Evolutionary conservation across 2,113 vertebrate species (phyloP).

Genomic region (Thunnus maccoyii): DNA sequence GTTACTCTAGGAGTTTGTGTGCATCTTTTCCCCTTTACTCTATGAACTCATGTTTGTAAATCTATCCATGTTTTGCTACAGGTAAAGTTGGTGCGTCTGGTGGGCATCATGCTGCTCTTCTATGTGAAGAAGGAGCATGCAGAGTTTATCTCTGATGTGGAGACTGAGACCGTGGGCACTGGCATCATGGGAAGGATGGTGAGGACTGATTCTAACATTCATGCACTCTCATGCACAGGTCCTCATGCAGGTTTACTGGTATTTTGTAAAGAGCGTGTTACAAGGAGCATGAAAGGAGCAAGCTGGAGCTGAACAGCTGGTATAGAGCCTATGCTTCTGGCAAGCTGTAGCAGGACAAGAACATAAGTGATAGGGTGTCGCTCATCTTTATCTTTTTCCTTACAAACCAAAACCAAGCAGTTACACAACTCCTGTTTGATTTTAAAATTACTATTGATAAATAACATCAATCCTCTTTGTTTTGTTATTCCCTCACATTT

Average conservation of each 20-base stretch:
- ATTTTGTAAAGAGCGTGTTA: neutral
- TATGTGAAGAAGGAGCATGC: slow-evolving; percentile 93
- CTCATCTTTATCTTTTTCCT: neutral
- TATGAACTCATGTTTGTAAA: slow-evolving; percentile 5
- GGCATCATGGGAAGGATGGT: slow-evolving; percentile 99
- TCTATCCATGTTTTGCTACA: slow-evolving; percentile 63
- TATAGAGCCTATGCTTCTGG: no score
- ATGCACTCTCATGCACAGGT: neutral
- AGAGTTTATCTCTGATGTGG: slow-evolving; percentile 90
- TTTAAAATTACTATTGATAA: no score
- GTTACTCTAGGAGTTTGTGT: neutral
- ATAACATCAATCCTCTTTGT: no score
- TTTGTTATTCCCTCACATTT: no score
- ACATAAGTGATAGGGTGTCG: neutral
- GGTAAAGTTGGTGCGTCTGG: slow-evolving; percentile 93
- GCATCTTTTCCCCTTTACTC: neutral
- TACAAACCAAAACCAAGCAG: neutral
- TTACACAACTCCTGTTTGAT: no score
- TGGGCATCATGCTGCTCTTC: slow-evolving; percentile 96
- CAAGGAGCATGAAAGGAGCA: no score
- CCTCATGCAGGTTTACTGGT: neutral
- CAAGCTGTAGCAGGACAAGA: neutral
- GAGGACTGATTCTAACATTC: slow-evolving; percentile 61
- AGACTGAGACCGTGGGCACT: slow-evolving; percentile 94
- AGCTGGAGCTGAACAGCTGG: neutral